Percentiles rank a stretch among this genome's conserved stretches.
Evolutionary conservation across 2,113 vertebrate genomes (phyloP).

Genomic region (Struthidea cinerea): DNA sequence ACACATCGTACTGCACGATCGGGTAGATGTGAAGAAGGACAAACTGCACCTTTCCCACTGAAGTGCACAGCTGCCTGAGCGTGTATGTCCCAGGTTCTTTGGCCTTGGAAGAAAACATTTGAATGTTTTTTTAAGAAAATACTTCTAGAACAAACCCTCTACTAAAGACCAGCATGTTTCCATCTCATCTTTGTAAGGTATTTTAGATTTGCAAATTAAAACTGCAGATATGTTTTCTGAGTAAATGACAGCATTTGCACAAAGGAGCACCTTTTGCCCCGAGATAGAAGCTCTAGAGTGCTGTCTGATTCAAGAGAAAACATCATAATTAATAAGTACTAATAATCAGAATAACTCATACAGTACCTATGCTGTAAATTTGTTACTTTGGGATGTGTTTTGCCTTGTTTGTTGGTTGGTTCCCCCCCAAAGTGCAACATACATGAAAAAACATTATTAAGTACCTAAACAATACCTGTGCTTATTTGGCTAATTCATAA

Average conservation of each 20-base stretch:
- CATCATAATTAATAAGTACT: background rate
- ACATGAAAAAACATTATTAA: background rate
- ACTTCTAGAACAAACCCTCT: background rate
- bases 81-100: constrained; percentile 90
- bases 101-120: constrained; percentile 72
- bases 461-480: background rate
- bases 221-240: background rate
- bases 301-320: background rate
- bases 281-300: background rate
- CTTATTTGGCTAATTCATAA: background rate
- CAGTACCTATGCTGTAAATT: background rate
- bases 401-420: background rate
- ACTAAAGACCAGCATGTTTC: background rate
- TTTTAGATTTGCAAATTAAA: background rate
- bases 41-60: constrained; percentile 86
- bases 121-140: background rate
- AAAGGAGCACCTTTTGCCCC: background rate
- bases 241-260: background rate
- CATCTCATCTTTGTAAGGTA: background rate
- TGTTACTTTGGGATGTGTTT: background rate
- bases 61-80: constrained; percentile 86
- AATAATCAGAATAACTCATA: background rate
- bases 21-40: constrained; percentile 91
- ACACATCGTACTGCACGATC: constrained; percentile 90
- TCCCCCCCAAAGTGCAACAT: background rate